These are phyloP conservation scores for Drosophila ohnishii DNA, from an alignment of 1,140 invertebrate genomes.

Conservation along the genomic window DNA sequence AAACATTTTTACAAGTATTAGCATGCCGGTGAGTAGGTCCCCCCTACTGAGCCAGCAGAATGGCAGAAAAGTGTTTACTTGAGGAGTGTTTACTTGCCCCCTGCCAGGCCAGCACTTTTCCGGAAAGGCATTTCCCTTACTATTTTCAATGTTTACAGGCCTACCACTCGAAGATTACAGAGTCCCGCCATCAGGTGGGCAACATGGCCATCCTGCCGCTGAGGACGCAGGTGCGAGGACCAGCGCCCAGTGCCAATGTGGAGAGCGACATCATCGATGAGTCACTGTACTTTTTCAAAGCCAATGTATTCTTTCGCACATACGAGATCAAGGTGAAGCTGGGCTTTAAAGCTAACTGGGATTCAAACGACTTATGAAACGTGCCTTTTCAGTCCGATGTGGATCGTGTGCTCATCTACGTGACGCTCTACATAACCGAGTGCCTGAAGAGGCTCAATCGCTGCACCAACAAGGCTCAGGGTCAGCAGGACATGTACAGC, in stretches of 20 bases:
- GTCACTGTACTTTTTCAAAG: conserved; percentile 98
- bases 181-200: conserved; percentile 90
- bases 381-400: conserved; percentile 90
- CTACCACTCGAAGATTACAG: conserved; percentile 95
- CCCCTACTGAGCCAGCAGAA: background rate
- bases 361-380: background rate
- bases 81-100: background rate
- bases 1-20: background rate
- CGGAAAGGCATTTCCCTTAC: conserved; percentile 21
- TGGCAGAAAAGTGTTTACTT: too few species aligned
- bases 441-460: conserved; percentile 97
- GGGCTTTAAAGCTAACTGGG: background rate
- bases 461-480: conserved; percentile 94
- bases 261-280: conserved; percentile 98
- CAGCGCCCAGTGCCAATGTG: conserved; percentile 89
- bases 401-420: conserved; percentile 98
- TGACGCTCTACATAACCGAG: conserved; percentile 99
- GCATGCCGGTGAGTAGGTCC: conserved; percentile 54
- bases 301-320: conserved; percentile 99
- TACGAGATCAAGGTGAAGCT: conserved; percentile 96
- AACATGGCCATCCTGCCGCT: conserved; percentile 97
- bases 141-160: conserved; percentile 85
- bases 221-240: conserved; percentile 92
- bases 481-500: conserved; percentile 97
- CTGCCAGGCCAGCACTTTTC: conserved; percentile 4